phyloP scores from a whole-genome alignment of 1,140 invertebrate genomes.

The Druon quercuslanigerum region DNA sequence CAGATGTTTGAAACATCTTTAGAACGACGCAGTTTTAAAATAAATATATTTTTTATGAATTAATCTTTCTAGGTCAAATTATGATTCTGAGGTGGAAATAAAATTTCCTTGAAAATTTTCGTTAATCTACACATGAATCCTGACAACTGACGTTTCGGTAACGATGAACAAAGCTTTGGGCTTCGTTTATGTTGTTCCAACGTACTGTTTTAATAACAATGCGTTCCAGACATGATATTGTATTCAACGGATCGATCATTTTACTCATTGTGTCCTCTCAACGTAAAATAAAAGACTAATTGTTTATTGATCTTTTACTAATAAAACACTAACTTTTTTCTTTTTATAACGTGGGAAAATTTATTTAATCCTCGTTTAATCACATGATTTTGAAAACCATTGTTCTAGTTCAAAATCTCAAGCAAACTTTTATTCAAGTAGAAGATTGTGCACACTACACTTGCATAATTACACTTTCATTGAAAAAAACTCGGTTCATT shows the following conservation, averaged over 20 bases:
- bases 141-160: constrained; percentile 12
- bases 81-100: neutral
- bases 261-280: constrained; percentile 11
- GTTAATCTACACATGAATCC: constrained; percentile 13
- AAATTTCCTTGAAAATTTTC: neutral
- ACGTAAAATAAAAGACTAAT: neutral
- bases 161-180: neutral
- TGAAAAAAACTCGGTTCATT: no score
- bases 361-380: no score
- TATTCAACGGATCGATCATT: constrained; percentile 16
- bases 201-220: constrained; percentile 6
- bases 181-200: neutral
- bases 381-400: no score
- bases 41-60: no score
- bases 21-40: no score
- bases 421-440: no score
- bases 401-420: no score
- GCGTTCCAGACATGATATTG: neutral
- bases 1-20: no score
- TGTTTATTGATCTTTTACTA: neutral
- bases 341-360: no score
- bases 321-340: neutral
- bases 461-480: no score
- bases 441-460: no score
- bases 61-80: neutral